These are phyloP conservation scores for Tachina grossa DNA, from an alignment of 2,888 invertebrate species.

Conservation along the genomic window DNA sequence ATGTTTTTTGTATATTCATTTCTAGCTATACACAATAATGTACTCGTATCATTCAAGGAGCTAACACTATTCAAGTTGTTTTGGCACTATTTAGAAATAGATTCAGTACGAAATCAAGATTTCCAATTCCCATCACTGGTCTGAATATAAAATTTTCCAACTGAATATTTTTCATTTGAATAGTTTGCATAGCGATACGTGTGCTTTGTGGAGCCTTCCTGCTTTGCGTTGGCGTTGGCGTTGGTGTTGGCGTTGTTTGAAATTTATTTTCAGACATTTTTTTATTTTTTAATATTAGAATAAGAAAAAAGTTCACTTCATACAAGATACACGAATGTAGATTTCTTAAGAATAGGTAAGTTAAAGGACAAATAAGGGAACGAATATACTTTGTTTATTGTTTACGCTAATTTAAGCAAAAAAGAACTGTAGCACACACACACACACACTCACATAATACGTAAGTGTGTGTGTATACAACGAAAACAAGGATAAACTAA, in stretches of 20 bases:
- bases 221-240: conserved; percentile 41
- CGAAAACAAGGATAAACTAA: neutral
- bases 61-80: no score
- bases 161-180: no score
- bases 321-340: neutral
- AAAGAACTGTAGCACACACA: neutral
- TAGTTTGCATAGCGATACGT: neutral
- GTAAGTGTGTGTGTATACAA: no score
- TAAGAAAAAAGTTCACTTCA: neutral
- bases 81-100: no score
- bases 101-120: no score
- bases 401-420: conserved; percentile 41
- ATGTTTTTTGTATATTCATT: no score
- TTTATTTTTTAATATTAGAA: conserved; percentile 39
- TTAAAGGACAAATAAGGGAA: neutral
- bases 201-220: conserved; percentile 8
- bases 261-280: conserved; percentile 55
- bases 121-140: no score
- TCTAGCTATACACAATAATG: no score
- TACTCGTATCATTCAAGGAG: no score
- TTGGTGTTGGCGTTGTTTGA: conserved; percentile 34
- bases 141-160: no score
- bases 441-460: neutral
- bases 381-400: conserved; percentile 29
- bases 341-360: conserved; percentile 45